Evolutionary conservation across 2,797 vertebrate species (phyloP).

Genomic region (Dendrocincla fuliginosa): DNA sequence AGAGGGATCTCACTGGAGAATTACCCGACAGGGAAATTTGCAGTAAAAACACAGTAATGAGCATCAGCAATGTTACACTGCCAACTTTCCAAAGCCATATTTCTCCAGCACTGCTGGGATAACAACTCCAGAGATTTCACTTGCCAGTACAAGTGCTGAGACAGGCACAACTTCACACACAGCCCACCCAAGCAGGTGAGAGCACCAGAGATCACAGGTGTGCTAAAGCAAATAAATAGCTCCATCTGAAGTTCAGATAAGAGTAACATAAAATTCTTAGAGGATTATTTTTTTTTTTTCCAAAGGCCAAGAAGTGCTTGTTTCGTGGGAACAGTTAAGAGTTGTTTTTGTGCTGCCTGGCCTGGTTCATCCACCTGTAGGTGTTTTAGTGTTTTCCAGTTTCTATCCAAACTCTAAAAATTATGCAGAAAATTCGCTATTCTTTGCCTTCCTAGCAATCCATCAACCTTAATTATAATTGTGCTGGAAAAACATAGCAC

Average conservation of each 20-base stretch:
- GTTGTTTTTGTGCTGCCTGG: neutral
- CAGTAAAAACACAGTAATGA: neutral
- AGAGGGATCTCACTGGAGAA: neutral
- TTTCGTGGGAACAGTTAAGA: neutral
- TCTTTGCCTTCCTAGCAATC: conserved; percentile 6
- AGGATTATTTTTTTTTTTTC: no score
- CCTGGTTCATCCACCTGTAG: neutral
- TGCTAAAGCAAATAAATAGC: neutral
- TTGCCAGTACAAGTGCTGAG: neutral
- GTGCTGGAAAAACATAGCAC: neutral
- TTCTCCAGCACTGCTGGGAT: neutral
- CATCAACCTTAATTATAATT: conserved; percentile 58
- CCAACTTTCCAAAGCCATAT: neutral
- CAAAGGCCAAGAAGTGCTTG: neutral
- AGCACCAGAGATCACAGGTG: neutral
- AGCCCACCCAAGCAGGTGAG: neutral
- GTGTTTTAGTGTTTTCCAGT: neutral
- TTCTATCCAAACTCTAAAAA: neutral
- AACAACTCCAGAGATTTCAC: neutral
- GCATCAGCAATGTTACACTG: neutral
- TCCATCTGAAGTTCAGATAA: neutral
- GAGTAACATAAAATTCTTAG: neutral
- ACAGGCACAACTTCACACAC: neutral
- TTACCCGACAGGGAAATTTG: neutral
- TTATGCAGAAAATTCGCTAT: conserved; percentile 14